Base-by-base conservation (phyloP, 2,888 invertebrate genomes). In the Acanthosepion pharaonis region DNA sequence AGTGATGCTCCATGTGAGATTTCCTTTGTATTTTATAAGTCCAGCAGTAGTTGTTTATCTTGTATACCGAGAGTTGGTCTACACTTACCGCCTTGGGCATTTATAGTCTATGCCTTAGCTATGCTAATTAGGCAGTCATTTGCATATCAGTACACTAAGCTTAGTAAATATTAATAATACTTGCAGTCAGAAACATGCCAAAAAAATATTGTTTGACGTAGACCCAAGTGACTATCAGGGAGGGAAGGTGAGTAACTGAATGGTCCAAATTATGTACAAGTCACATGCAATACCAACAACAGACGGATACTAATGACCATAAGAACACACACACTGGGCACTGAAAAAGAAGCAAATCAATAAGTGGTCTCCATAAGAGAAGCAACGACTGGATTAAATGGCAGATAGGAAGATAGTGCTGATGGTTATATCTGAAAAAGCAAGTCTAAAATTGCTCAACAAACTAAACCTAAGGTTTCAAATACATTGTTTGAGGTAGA, bases 371-470 rank as follows among this genome's bases (percentile, higher is more conserved):
- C 28, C 51, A n/a, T 20, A n/a, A 93, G 93, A 53, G 18, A 93
- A 93, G 93, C 51, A 53, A 49, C 93, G 53, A 51, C 49, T 93
- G 93, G 20, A 28, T 78, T 11, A 51, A 51, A 53, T 93, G 53
- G 93, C 93, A 93, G 93, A 53, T 93, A 93, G 53, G 42, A 92
- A 49, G 78, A 49, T 93, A 93, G 53, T 53, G n/a, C 23, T 51
- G 93, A 93, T 53, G 93, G 20, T 53, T 53, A 51, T 93, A 51
- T 93, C 93, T 93, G 93, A 93, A 93, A 78, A 93, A 93, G 93
- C 28, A 93, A 93, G 53, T 93, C 49, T 93, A 93, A 93, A 93
- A 93, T 93, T 93, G 93, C 93, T 93, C 93, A 93, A 93, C 49
- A 51, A n/a, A n/a, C 93, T 93, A 93, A 4, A 51, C 49, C 93